Percentiles rank a stretch among this genome's conserved stretches.
Conservation (phyloP, 2,888 invertebrate species). For the Malacosoma neustria region DNA sequence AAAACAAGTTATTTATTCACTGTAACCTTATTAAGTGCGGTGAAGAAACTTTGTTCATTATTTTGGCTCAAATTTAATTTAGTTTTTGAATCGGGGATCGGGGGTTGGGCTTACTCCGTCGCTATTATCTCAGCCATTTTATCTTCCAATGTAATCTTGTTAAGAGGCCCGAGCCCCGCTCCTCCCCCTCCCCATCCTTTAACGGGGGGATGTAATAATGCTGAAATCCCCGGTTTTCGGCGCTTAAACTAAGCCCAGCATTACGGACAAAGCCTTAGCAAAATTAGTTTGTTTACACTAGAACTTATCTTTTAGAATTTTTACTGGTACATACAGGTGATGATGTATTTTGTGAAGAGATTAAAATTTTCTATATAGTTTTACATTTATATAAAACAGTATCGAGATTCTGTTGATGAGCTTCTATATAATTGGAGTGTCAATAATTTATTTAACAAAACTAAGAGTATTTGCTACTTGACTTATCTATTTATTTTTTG, state of each 20-base stretch:
- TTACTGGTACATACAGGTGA: no score
- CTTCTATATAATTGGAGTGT: no score
- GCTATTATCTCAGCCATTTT: constrained; percentile 68
- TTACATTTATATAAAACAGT: no score
- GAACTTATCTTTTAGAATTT: background rate
- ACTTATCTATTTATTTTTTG: no score
- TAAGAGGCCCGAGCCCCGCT: constrained; percentile 60
- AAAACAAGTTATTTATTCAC: no score
- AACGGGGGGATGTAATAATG: constrained; percentile 52
- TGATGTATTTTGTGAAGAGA: background rate
- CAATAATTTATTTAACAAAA: no score
- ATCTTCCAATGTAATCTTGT: constrained; percentile 73
- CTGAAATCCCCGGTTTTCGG: constrained; percentile 63
- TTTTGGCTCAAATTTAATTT: constrained; percentile 58
- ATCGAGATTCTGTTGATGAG: no score
- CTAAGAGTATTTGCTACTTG: no score
- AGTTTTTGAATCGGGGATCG: constrained; percentile 44
- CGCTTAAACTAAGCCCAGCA: constrained; percentile 60
- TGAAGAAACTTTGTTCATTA: background rate
- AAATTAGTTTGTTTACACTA: constrained; percentile 31
- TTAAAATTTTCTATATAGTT: constrained; percentile 3
- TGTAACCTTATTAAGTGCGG: no score
- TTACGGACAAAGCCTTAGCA: constrained; percentile 46
- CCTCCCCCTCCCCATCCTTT: constrained; percentile 21
- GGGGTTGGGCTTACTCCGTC: constrained; percentile 44